Percentiles rank a stretch among this genome's conserved stretches.
These are phyloP conservation scores for Rattus rattus DNA, from an alignment of 2,113 vertebrate genomes.

Conservation along the genomic window DNA sequence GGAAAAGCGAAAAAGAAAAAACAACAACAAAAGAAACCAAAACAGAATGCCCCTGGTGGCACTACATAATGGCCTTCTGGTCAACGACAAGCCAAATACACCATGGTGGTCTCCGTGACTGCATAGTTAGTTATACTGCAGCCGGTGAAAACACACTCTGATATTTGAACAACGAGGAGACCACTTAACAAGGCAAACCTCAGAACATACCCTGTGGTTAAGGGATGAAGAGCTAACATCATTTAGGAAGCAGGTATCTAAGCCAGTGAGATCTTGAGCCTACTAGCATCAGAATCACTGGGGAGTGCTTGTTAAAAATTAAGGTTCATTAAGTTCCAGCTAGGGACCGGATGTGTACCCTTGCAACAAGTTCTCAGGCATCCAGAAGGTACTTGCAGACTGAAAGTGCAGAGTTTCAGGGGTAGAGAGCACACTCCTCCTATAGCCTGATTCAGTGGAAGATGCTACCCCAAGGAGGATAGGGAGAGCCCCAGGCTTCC, in stretches of 20 bases:
- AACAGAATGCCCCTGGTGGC: background rate
- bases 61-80: background rate
- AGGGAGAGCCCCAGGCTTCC: background rate
- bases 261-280: background rate
- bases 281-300: background rate
- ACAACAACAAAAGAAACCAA: background rate
- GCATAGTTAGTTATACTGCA: background rate
- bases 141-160: background rate
- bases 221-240: background rate
- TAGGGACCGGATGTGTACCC: background rate
- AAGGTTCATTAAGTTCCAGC: background rate
- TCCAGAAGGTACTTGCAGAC: background rate
- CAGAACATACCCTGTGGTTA: background rate
- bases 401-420: background rate
- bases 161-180: background rate
- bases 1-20: background rate
- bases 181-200: background rate
- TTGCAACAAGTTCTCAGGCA: background rate
- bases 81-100: background rate
- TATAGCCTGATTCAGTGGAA: background rate
- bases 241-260: background rate
- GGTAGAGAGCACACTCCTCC: background rate
- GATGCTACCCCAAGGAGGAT: background rate
- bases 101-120: background rate
- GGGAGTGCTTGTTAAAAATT: background rate